A percentile compares a stretch with the other conserved stretches of the same genome.
Conservation (phyloP, 2,797 vertebrate species). For the Fringilla coelebs region DNA sequence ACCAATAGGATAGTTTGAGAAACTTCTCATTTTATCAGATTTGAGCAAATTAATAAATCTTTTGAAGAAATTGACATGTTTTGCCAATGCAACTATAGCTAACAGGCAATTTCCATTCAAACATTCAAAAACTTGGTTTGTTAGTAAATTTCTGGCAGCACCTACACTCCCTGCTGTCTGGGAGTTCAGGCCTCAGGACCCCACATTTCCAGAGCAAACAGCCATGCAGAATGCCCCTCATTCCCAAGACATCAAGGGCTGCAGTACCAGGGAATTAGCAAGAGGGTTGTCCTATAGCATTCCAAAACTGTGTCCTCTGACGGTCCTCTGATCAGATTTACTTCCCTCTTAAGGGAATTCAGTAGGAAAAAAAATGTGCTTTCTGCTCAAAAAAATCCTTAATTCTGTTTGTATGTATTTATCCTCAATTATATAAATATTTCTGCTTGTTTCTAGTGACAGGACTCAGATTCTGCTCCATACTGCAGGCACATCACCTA, state of each 20-base stretch:
- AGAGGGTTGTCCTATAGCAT: background rate
- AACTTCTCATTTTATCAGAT: background rate
- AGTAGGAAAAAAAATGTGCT: background rate
- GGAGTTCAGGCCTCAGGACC: background rate
- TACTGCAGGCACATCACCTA: rapidly evolving
- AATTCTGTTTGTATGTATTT: background rate
- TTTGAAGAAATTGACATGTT: background rate
- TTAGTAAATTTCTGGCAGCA: background rate
- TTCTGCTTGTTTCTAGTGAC: background rate
- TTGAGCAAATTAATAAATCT: background rate
- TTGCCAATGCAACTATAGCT: background rate
- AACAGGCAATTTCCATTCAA: background rate
- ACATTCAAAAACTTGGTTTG: background rate
- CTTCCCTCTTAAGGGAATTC: background rate
- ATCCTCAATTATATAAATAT: background rate
- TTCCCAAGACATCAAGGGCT: background rate
- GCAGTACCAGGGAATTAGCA: background rate
- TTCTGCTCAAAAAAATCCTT: background rate
- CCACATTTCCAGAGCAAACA: background rate
- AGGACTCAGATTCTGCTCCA: background rate
- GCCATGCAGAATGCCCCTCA: background rate
- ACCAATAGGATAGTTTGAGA: background rate
- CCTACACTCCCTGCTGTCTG: rapidly evolving
- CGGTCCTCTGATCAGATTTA: background rate
- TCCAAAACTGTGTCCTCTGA: background rate